phyloP scores from a whole-genome alignment of 2,888 invertebrate species.

The Arrhopalites spinosus region DNA sequence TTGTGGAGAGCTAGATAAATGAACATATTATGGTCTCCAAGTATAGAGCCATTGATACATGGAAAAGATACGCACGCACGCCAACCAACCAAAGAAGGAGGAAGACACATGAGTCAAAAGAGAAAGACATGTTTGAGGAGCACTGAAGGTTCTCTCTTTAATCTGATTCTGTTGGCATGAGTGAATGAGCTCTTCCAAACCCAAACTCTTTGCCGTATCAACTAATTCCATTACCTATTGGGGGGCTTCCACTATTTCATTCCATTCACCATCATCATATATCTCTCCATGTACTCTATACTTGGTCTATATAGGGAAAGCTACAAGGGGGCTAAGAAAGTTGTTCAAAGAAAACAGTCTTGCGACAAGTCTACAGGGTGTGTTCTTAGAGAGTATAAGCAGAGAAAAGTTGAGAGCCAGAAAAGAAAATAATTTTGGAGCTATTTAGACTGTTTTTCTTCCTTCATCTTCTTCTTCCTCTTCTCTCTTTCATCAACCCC shows the following conservation, averaged over 20 bases:
- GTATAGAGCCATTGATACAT: neutral
- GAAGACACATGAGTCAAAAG: neutral
- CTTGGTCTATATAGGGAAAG: neutral
- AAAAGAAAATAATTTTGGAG: conserved; percentile 7
- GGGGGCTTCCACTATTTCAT: neutral
- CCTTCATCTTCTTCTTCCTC: neutral
- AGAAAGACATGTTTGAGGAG: neutral
- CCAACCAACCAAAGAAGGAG: neutral
- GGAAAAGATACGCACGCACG: neutral
- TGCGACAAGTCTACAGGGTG: neutral
- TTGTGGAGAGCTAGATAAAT: conserved; percentile 18
- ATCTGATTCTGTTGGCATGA: conserved; percentile 24
- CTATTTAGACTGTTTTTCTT: neutral
- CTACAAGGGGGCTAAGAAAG: neutral
- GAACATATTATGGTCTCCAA: conserved; percentile 15
- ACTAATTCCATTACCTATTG: conserved; percentile 28
- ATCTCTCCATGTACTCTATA: neutral
- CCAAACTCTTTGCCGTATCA: neutral
- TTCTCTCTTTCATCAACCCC: too few species aligned
- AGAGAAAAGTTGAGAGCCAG: neutral
- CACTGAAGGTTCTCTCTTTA: conserved; percentile 4
- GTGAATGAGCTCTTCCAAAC: conserved; percentile 2
- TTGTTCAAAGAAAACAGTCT: neutral
- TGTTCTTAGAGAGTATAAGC: neutral
- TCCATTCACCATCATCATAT: neutral